These are phyloP conservation scores for Peromyscus leucopus DNA, from an alignment of 2,113 vertebrate species.

Conservation along the genomic window DNA sequence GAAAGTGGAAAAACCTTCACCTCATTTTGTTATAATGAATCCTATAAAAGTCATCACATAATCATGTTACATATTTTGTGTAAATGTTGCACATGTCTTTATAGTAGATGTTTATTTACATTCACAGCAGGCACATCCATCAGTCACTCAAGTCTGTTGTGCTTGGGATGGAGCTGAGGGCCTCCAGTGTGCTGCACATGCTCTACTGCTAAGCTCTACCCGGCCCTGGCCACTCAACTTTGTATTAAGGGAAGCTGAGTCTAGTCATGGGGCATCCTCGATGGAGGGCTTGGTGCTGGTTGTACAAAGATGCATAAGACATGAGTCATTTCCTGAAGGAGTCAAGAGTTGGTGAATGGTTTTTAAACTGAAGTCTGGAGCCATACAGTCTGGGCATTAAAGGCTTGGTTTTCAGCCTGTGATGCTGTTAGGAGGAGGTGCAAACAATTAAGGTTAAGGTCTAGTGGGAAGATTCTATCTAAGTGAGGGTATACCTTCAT, in stretches of 20 bases:
- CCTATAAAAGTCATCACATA: not conserved
- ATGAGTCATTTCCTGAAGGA: not conserved
- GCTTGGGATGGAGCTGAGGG: not conserved
- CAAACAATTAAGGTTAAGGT: not conserved
- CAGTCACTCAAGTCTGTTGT: not conserved
- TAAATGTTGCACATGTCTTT: fast-evolving
- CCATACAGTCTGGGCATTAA: not conserved
- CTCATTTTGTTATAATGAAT: not conserved
- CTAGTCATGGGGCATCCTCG: no score
- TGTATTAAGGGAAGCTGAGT: not conserved
- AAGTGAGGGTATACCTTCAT: not conserved
- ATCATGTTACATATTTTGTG: fast-evolving
- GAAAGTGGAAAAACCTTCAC: not conserved
- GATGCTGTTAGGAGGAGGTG: not conserved
- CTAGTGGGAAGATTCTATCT: not conserved
- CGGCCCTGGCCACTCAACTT: not conserved
- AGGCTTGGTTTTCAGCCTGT: not conserved
- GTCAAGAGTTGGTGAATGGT: not conserved
- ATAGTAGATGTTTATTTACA: not conserved
- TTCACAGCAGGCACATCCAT: fast-evolving
- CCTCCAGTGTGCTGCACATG: not conserved
- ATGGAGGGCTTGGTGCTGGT: not conserved
- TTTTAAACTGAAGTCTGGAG: not conserved
- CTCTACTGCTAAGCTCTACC: not conserved
- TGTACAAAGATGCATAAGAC: not conserved